A percentile compares a stretch with the other conserved stretches of the same genome.
phyloP scores from a whole-genome alignment of 1,140 invertebrate species.

The Belonocnema kinseyi region DNA sequence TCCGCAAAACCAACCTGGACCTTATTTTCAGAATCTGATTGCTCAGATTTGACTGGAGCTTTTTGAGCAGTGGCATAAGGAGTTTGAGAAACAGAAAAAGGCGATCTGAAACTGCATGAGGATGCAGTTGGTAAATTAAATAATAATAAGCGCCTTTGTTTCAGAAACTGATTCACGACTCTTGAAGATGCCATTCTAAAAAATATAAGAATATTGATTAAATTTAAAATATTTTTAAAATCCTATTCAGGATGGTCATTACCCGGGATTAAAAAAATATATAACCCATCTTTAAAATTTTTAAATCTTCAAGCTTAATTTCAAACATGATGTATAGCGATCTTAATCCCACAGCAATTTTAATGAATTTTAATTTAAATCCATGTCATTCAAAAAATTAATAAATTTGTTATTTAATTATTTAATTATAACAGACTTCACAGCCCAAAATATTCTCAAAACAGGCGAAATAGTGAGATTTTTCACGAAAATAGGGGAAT shows the following conservation, averaged over 20 bases:
- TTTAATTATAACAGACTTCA: too few species aligned
- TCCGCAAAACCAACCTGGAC: conserved; percentile 62
- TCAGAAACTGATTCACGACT: conserved; percentile 54
- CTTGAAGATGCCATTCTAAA: conserved; percentile 62
- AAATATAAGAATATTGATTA: conserved; percentile 9
- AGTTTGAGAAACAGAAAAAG: conserved; percentile 38
- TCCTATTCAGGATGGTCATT: not conserved
- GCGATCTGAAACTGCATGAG: conserved; percentile 33
- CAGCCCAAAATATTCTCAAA: too few species aligned
- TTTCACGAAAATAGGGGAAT: too few species aligned
- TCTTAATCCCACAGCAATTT: too few species aligned
- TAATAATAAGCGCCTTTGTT: conserved; percentile 42
- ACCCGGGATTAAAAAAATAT: not conserved
- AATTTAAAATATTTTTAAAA: not conserved
- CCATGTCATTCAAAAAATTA: too few species aligned
- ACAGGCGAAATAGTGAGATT: too few species aligned
- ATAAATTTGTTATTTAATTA: too few species aligned
- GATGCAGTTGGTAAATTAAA: conserved; percentile 39
- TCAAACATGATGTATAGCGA: too few species aligned
- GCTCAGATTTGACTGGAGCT: conserved; percentile 51
- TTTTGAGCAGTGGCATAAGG: conserved; percentile 57
- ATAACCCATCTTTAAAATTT: too few species aligned
- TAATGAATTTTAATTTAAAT: too few species aligned
- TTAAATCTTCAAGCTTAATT: too few species aligned
- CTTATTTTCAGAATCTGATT: conserved; percentile 49